Base-by-base conservation (phyloP, 2,113 vertebrate species). In the Alligator sinensis region DNA sequence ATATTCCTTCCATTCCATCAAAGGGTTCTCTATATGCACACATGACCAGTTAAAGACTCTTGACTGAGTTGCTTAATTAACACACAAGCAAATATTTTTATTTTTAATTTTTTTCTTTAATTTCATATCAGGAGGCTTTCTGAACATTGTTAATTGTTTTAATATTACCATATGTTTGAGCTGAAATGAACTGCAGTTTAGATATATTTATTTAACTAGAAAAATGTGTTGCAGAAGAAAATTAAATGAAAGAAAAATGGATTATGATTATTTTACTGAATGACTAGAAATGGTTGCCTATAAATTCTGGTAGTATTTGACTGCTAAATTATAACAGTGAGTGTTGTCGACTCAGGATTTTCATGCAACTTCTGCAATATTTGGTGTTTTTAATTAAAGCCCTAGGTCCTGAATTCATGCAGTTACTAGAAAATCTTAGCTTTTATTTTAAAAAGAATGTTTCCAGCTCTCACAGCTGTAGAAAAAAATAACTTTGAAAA, bases 81-180 rank as follows among this genome's bases (percentile, higher is more conserved):
- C 94, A 94, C 84, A 13, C 61, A 92, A 79, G 85, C 24, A 57
- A 4, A 2, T 88, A 7, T 60, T 82, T 94, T 89, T 80, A 77
- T 87, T 78, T 93, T 72, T 22, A 84, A 60, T 89, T 21, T 54
- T 94, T 79, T 92, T 93, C 75, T 87, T 61, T 85, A 87, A 92
- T 92, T 97, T 95, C 60, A 89, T 80, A 93, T 96, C 85, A 96
- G 94, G 95, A 63, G 34, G 11, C 11, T 70, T 87, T 94, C 75
- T 90, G 77, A 94, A 83, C 85, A 11, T 15, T 86, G 14, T 77
- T 81, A 81, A 94, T 95, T 97, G 80, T 93, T 96, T 95, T 94
- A 85, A 93, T 95, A 78, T 60, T 91, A 85, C 68, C 93, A 81
- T 60, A 86, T 54, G 18, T 86, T 96, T 89, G 47, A 61, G 61